These are phyloP conservation scores for Heterotilapia buettikoferi DNA, from an alignment of 2,113 vertebrate genomes.

Conservation along the genomic window DNA sequence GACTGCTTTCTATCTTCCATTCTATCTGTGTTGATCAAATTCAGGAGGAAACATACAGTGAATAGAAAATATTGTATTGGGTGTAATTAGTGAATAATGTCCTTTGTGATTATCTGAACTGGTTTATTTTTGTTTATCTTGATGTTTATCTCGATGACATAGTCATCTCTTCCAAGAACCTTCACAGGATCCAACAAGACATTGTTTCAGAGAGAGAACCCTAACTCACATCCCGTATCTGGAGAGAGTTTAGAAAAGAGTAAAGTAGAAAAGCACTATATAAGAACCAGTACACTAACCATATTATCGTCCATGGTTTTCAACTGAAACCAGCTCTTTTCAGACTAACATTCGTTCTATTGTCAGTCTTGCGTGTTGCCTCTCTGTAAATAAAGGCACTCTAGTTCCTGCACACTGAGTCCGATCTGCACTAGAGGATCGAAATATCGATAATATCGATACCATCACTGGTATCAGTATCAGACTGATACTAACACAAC, in stretches of 20 bases:
- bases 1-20: too few relatives aligned
- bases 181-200: not conserved
- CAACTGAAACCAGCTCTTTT: not conserved
- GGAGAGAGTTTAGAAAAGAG: not conserved
- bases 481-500: not conserved
- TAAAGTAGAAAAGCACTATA: not conserved
- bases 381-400: not conserved
- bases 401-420: not conserved
- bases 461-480: not conserved
- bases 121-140: not conserved
- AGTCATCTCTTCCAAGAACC: not conserved
- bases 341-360: not conserved
- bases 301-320: not conserved
- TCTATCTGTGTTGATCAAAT: not conserved
- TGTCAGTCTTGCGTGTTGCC: not conserved
- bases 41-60: not conserved
- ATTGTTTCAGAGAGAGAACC: not conserved
- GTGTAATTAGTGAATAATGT: not conserved
- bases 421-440: not conserved
- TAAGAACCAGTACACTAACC: not conserved
- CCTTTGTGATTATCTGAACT: not conserved
- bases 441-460: fast-evolving
- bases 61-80: not conserved
- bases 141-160: not conserved
- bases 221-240: not conserved